Evolutionary conservation across 2,888 invertebrate species (phyloP).

Genomic region (Archaeoteleia sp.): DNA sequence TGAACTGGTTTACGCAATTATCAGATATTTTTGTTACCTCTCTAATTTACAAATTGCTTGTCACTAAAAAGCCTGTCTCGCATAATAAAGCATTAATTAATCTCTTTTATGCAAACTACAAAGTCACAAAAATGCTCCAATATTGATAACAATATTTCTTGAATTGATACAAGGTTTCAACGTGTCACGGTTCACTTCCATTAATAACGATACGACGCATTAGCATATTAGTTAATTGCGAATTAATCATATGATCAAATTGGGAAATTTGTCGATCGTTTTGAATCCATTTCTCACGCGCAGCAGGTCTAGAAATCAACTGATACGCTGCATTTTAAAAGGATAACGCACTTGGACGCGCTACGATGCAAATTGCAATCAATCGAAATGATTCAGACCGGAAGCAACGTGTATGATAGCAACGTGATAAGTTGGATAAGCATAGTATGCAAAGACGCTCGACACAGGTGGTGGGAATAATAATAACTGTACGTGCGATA

Average conservation of each 20-base stretch:
- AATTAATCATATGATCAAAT: neutral
- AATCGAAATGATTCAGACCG: slow-evolving; percentile 13
- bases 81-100: no score
- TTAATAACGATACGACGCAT: neutral
- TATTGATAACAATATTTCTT: neutral
- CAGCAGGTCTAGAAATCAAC: neutral
- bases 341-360: slow-evolving; percentile 1
- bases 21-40: no score
- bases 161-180: neutral
- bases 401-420: slow-evolving; percentile 1
- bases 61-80: no score
- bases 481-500: no score
- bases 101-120: no score
- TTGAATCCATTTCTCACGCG: neutral
- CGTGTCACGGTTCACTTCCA: neutral
- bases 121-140: no score
- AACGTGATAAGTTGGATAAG: neutral
- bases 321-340: neutral
- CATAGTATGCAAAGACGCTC: neutral
- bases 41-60: no score
- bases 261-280: neutral
- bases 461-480: no score
- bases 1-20: no score
- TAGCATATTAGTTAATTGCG: neutral
- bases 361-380: slow-evolving; percentile 1